Evolutionary conservation across 1,140 invertebrate species (phyloP), one percentile per base, ranked within the genome.

Genomic region (Solenopsis fugax): DNA sequence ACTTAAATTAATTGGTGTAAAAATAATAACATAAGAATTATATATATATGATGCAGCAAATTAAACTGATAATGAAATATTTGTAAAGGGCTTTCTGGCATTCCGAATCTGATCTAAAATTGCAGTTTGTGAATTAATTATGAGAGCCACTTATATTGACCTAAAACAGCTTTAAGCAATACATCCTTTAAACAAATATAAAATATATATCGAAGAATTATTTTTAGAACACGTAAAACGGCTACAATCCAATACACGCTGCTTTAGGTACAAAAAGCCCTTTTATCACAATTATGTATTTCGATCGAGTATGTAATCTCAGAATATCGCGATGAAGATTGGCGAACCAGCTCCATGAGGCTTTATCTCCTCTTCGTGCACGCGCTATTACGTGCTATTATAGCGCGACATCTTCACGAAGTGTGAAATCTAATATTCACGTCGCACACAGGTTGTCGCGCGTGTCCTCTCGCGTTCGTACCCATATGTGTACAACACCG

Each of bases 371-470:
- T 58, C 54, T 62, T 75, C 41, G 71, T 84, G 54, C 69, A 37
- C n/a, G 69, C 80, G 69, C 54, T 84, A 84, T 84, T 84, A 84
- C 80, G 54, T 75, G 56, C 41, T 24, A 60, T 84, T 84, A 84
- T 24, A 24, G 69, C 69, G 69, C 69, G 54, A 75, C 80, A 75
- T 84, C 80, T 84, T 84, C 80, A 73, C 69, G 54, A 84, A 75
- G 69, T 84, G 80, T 75, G 69, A 75, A 84, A 84, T 84, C 80
- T 84, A 84, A 84, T 84, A 84, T 84, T 84, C 80, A 84, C 54
- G 54, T 24, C 69, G 41, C 65, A 69, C 41, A 69, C 65, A 73
- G 58, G 80, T 73, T 84, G 80, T 75, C 73, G 80, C 80, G 52
- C 80, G 67, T 73, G n/a, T 71, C 34, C 21, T 45, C 45, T 18